These are phyloP conservation scores for Ryuthela nishihirai DNA, from an alignment of 2,888 invertebrate species.

Conservation along the genomic window DNA sequence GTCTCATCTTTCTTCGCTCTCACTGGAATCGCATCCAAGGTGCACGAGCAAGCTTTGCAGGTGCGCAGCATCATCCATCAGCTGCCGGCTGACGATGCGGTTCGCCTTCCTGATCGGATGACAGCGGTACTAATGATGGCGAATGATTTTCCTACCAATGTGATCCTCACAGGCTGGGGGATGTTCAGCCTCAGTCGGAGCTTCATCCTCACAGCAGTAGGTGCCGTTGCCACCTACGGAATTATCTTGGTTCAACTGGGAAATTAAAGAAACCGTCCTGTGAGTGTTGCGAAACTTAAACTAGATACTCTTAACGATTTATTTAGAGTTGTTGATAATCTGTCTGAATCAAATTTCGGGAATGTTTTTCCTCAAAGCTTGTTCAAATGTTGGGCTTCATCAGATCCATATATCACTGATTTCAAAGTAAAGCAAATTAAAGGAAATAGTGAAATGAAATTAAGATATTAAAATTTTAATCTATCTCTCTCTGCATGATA, in stretches of 20 bases:
- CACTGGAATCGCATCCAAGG: conserved; percentile 17
- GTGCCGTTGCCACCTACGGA: conserved; percentile 31
- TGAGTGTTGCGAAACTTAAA: too few species aligned
- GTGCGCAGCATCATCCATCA: conserved; percentile 25
- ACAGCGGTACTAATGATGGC: conserved; percentile 23
- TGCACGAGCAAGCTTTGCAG: conserved; percentile 25
- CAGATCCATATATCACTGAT: too few species aligned
- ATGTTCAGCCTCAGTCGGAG: conserved; percentile 25
- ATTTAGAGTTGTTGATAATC: too few species aligned
- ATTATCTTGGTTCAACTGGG: conserved; percentile 26
- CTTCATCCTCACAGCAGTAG: conserved; percentile 28
- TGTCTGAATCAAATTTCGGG: too few species aligned
- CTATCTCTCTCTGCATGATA: too few species aligned
- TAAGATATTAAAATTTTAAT: too few species aligned
- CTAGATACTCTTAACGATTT: too few species aligned
- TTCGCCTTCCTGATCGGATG: conserved; percentile 10
- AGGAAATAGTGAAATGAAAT: too few species aligned
- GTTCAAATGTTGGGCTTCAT: too few species aligned
- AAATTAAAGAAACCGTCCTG: too few species aligned
- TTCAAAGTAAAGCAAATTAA: too few species aligned
- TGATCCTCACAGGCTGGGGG: conserved; percentile 29
- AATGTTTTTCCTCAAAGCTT: too few species aligned
- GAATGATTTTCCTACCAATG: conserved; percentile 22
- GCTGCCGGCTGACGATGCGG: conserved; percentile 8
- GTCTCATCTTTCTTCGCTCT: conserved; percentile 21